Evolutionary conservation across 2,797 vertebrate species (phyloP).

Genomic region (Otolemur crassicaudatus): DNA sequence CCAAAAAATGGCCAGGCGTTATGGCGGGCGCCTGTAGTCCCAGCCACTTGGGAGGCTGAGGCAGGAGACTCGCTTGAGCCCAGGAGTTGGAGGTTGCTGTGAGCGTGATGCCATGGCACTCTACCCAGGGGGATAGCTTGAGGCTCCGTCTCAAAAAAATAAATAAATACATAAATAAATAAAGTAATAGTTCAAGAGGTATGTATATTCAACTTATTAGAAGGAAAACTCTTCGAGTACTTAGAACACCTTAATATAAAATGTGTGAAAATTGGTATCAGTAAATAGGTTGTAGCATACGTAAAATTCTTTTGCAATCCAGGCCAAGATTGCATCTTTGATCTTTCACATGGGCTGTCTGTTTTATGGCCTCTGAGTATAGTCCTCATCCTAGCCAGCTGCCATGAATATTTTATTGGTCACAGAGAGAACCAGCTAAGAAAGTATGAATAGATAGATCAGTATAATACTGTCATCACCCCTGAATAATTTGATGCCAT

Average conservation of each 20-base stretch:
- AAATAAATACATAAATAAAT: neutral
- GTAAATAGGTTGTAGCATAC: neutral
- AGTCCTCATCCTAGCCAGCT: conserved; percentile 16
- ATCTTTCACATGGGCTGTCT: neutral
- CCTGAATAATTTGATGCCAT: conserved; percentile 28
- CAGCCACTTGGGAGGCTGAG: too few species aligned
- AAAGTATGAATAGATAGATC: neutral
- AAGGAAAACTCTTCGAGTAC: conserved; percentile 22
- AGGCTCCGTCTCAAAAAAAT: too few species aligned
- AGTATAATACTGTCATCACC: neutral
- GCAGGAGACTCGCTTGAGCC: too few species aligned
- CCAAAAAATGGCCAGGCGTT: too few species aligned
- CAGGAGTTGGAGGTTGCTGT: too few species aligned
- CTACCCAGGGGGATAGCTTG: too few species aligned
- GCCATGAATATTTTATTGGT: conserved; percentile 19
- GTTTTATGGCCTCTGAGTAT: neutral
- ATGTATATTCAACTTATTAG: neutral
- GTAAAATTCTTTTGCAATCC: conserved; percentile 24
- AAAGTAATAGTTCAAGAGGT: neutral
- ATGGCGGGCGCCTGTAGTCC: too few species aligned
- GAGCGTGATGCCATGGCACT: too few species aligned
- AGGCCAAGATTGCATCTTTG: neutral
- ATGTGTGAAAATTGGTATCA: conserved; percentile 4
- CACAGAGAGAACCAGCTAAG: conserved; percentile 6
- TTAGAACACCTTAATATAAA: conserved; percentile 43